Evolutionary conservation across 2,797 vertebrate species (phyloP).

Genomic region (Gorsachius magnificus): DNA sequence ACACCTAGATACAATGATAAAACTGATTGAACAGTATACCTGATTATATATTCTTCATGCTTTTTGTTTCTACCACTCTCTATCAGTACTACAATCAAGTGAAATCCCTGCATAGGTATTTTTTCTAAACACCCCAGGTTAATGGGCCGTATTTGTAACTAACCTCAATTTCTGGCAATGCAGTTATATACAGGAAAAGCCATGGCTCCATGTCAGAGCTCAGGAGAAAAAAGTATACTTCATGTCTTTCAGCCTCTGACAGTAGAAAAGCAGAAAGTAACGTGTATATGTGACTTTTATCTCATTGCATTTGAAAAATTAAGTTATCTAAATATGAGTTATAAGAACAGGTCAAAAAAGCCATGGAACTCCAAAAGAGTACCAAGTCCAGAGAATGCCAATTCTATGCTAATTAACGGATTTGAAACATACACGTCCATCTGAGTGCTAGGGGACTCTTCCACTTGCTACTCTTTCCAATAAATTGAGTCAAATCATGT

Average conservation of each 20-base stretch:
- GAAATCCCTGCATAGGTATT: not conserved
- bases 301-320: too few relatives aligned
- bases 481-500: not conserved
- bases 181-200: not conserved
- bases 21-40: rapidly evolving
- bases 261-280: not conserved
- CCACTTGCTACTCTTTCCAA: not conserved
- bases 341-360: not conserved
- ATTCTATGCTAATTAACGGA: not conserved
- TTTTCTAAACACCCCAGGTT: not conserved
- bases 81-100: not conserved
- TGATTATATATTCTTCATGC: not conserved
- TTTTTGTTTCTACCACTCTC: not conserved
- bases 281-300: rapidly evolving
- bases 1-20: not conserved
- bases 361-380: not conserved
- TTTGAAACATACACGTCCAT: rapidly evolving
- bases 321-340: too few relatives aligned
- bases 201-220: not conserved
- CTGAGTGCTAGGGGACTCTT: not conserved
- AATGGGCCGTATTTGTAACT: not conserved
- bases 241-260: not conserved
- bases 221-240: not conserved
- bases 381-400: not conserved
- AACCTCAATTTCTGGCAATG: not conserved